Conservation (phyloP, 2,888 invertebrate species). For the Plusia festucae region DNA sequence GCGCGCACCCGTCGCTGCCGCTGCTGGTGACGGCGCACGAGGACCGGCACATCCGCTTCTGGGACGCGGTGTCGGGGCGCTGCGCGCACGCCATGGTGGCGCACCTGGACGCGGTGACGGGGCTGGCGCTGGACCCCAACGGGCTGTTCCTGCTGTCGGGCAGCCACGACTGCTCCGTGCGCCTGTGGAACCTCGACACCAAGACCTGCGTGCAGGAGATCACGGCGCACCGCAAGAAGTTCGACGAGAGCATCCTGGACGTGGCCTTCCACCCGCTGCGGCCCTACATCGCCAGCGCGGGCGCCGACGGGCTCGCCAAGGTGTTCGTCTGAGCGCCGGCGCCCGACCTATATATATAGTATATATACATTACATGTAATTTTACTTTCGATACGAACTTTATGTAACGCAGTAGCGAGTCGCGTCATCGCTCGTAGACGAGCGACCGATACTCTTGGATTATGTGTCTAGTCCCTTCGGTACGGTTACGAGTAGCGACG, state of each 20-base stretch:
- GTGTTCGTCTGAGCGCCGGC: conserved; percentile 94
- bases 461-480: conserved; percentile 73
- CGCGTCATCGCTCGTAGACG: conserved; percentile 60
- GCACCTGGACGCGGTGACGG: conserved; percentile 99
- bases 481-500: conserved; percentile 65
- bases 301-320: conserved; percentile 99
- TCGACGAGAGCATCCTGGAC: conserved; percentile 99
- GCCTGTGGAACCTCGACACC: conserved; percentile 99
- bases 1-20: conserved; percentile 98
- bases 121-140: conserved; percentile 99
- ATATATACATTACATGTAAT: conserved; percentile 71
- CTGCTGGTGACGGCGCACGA: conserved; percentile 99
- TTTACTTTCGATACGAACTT: conserved; percentile 74
- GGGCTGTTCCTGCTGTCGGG: conserved; percentile 99
- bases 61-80: conserved; percentile 98
- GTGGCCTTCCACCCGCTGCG: conserved; percentile 99
- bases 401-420: conserved; percentile 70
- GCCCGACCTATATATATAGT: conserved; percentile 51
- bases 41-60: conserved; percentile 99
- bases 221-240: conserved; percentile 99
- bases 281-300: conserved; percentile 99
- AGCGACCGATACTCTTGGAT: conserved; percentile 63
- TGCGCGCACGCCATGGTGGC: conserved; percentile 99
- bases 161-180: conserved; percentile 99
- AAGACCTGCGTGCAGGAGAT: conserved; percentile 99